phyloP scores from a whole-genome alignment of 2,888 invertebrate species.

The Stratiomys singularior region DNA sequence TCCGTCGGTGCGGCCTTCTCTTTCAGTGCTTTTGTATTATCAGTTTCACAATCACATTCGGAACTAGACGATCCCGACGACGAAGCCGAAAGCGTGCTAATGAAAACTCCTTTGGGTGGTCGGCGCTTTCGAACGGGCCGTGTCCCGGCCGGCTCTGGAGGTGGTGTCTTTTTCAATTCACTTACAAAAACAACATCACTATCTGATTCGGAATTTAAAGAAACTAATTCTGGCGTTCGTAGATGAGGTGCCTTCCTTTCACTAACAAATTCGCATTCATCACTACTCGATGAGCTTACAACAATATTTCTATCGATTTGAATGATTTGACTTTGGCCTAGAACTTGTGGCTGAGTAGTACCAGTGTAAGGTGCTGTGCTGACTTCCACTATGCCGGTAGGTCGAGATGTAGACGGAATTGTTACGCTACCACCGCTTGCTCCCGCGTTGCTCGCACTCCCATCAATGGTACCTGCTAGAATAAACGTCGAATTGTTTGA shows the following conservation, averaged over 20 bases:
- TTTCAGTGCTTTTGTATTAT: conserved; percentile 26
- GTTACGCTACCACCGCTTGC: neutral
- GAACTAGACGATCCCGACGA: conserved; percentile 30
- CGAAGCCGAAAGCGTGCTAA: conserved; percentile 31
- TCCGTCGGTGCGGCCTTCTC: neutral
- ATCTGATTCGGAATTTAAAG: conserved; percentile 62
- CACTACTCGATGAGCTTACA: conserved; percentile 60
- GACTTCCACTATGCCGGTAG: neutral
- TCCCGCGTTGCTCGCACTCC: neutral
- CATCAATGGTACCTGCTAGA: conserved; percentile 49
- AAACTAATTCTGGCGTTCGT: conserved; percentile 65
- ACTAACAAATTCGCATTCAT: conserved; percentile 64
- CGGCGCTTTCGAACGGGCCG: conserved; percentile 39
- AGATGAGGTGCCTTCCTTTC: conserved; percentile 65
- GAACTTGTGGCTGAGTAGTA: conserved; percentile 43
- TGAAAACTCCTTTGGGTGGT: conserved; percentile 32
- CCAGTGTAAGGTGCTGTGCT: conserved; percentile 25
- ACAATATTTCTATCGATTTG: conserved; percentile 48
- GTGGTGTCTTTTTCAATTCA: conserved; percentile 43
- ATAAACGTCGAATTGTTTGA: conserved; percentile 49
- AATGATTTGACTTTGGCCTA: conserved; percentile 47
- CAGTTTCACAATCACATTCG: conserved; percentile 33
- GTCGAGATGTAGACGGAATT: conserved; percentile 5
- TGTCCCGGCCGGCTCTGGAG: neutral
- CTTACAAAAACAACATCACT: conserved; percentile 64